Percentiles rank a stretch among this genome's conserved stretches.
Evolutionary conservation across 1,140 invertebrate genomes (phyloP).

Genomic region (Atta colombica): DNA sequence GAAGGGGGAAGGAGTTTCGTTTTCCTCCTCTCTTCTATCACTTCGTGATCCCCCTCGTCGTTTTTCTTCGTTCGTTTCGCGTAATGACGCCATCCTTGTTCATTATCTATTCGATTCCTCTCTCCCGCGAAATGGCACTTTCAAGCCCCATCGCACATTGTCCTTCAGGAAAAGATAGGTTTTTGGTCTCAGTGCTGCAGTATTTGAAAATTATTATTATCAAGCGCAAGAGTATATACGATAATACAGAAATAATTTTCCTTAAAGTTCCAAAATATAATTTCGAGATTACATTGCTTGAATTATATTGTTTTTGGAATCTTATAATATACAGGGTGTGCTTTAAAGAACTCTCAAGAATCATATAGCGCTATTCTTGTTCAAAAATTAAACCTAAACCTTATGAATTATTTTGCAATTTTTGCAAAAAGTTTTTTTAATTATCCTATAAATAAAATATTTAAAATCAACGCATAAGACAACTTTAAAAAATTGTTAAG

Average conservation of each 20-base stretch:
- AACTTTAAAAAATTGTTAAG: too few relatives aligned
- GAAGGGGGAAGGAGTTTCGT: constrained; percentile 18
- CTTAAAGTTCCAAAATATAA: background rate
- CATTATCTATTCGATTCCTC: constrained; percentile 59
- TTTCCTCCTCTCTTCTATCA: constrained; percentile 6
- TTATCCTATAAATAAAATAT: too few relatives aligned
- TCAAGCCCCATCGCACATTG: background rate
- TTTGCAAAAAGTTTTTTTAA: too few relatives aligned
- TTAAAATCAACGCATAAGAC: too few relatives aligned
- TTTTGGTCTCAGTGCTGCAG: background rate
- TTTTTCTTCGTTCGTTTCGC: constrained; percentile 29
- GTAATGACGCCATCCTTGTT: constrained; percentile 37
- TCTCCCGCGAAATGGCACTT: background rate
- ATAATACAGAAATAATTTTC: background rate
- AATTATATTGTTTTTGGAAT: background rate
- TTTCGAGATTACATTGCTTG: background rate
- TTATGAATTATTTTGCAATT: too few relatives aligned
- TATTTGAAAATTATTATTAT: constrained; percentile 14
- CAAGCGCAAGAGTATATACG: background rate
- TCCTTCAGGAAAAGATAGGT: background rate
- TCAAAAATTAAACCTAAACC: too few relatives aligned
- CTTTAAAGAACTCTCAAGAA: too few relatives aligned
- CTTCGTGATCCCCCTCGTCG: background rate
- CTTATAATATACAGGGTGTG: too few relatives aligned
- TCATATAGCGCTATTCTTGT: too few relatives aligned